These are phyloP conservation scores for Macrosteles quadrilineatus DNA, from an alignment of 1,140 invertebrate genomes.

Conservation along the genomic window DNA sequence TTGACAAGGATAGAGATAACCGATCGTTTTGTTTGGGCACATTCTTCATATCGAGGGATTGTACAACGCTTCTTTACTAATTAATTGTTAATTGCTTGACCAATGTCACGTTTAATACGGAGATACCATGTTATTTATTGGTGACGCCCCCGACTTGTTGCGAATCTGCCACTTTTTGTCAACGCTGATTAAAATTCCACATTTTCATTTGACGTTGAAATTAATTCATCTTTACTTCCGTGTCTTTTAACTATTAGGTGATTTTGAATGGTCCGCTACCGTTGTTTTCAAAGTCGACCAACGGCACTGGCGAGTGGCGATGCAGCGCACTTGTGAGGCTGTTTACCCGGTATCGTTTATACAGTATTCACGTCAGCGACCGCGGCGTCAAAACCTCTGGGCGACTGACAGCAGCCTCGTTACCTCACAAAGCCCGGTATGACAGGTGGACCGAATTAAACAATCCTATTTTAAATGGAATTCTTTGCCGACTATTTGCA, in stretches of 20 bases:
- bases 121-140: slow-evolving; percentile 3
- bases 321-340: too few relatives aligned
- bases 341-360: too few relatives aligned
- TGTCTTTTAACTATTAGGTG: too few relatives aligned
- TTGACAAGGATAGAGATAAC: slow-evolving; percentile 18
- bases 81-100: slow-evolving; percentile 25
- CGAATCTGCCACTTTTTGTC: not conserved
- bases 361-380: too few relatives aligned
- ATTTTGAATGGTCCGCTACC: too few relatives aligned
- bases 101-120: slow-evolving; percentile 13
- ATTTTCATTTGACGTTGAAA: not conserved
- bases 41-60: slow-evolving; percentile 20
- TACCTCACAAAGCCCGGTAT: not conserved
- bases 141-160: not conserved
- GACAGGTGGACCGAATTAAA: slow-evolving; percentile 15
- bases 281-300: too few relatives aligned
- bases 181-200: too few relatives aligned
- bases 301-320: too few relatives aligned
- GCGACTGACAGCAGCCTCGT: too few relatives aligned
- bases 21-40: slow-evolving; percentile 23
- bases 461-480: slow-evolving; percentile 9
- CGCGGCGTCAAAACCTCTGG: too few relatives aligned
- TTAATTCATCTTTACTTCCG: not conserved
- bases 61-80: slow-evolving; percentile 16
- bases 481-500: slow-evolving; percentile 17